A percentile compares a stretch with the other conserved stretches of the same genome.
These are phyloP conservation scores for Idaea dimidiata DNA, from an alignment of 2,888 invertebrate species.

Conservation along the genomic window DNA sequence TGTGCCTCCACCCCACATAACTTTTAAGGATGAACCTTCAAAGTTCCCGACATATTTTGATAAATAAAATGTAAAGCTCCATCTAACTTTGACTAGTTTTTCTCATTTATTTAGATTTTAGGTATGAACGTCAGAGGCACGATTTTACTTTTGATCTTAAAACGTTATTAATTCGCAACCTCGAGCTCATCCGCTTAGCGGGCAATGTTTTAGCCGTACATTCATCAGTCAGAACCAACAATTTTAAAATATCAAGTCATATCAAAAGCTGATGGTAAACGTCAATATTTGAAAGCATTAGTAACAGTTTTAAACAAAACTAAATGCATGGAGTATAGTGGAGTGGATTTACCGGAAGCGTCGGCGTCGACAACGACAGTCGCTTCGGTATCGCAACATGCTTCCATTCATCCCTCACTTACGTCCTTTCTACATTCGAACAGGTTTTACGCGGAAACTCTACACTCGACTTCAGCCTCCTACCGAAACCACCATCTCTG, in stretches of 20 bases:
- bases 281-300: slow-evolving; percentile 37
- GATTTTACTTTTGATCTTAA: too few relatives aligned
- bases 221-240: too few relatives aligned
- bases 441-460: slow-evolving; percentile 71
- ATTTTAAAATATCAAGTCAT: too few relatives aligned
- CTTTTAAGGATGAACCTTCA: slow-evolving; percentile 49
- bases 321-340: slow-evolving; percentile 70
- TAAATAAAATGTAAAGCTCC: neutral
- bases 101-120: slow-evolving; percentile 18
- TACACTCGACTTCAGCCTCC: slow-evolving; percentile 68
- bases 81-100: slow-evolving; percentile 8
- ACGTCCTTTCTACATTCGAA: slow-evolving; percentile 55
- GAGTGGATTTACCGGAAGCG: slow-evolving; percentile 78
- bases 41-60: slow-evolving; percentile 29
- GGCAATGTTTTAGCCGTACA: too few relatives aligned
- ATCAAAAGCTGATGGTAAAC: too few relatives aligned
- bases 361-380: slow-evolving; percentile 77
- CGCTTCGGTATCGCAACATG: slow-evolving; percentile 78
- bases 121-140: too few relatives aligned
- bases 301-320: slow-evolving; percentile 64
- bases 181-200: too few relatives aligned
- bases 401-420: slow-evolving; percentile 77
- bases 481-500: slow-evolving; percentile 52
- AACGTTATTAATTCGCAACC: too few relatives aligned
- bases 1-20: slow-evolving; percentile 51